Percentiles rank a stretch among this genome's conserved stretches.
phyloP scores from a whole-genome alignment of 2,113 vertebrate species.

The Sinocyclocheilus anshuiensis region DNA sequence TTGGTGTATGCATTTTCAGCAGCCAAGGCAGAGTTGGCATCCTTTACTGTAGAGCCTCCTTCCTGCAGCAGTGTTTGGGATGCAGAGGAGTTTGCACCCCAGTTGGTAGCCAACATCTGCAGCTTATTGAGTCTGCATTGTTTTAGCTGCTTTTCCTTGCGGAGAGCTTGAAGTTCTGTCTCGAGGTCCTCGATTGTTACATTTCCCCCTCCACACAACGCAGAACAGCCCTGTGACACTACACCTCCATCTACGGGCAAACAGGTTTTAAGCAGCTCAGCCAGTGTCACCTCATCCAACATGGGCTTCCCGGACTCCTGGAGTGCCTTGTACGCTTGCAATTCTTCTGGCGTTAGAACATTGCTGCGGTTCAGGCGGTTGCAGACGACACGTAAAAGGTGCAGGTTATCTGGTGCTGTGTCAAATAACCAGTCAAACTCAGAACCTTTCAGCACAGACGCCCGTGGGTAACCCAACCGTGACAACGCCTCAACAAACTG shows the following conservation, averaged over 20 bases:
- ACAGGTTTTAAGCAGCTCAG: slow-evolving; percentile 82
- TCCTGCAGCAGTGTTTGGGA: slow-evolving; percentile 69
- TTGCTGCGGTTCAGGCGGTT: slow-evolving; percentile 76
- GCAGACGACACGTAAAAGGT: slow-evolving; percentile 89
- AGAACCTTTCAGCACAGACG: slow-evolving; percentile 78
- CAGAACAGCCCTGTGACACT: slow-evolving; percentile 15
- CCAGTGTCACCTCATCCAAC: slow-evolving; percentile 80
- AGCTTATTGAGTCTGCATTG: slow-evolving; percentile 78
- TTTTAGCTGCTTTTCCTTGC: slow-evolving; percentile 79
- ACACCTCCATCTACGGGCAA: slow-evolving; percentile 59
- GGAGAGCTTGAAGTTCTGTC: slow-evolving; percentile 77
- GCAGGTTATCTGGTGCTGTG: slow-evolving; percentile 75
- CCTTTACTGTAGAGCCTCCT: slow-evolving; percentile 65
- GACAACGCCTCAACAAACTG: slow-evolving; percentile 86
- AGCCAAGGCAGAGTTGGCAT: slow-evolving; percentile 67
- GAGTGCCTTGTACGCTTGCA: slow-evolving; percentile 75
- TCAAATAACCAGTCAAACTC: slow-evolving; percentile 98
- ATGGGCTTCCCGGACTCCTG: slow-evolving; percentile 76
- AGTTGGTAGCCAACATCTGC: slow-evolving; percentile 73
- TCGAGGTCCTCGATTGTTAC: slow-evolving; percentile 76
- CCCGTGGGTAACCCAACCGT: slow-evolving; percentile 82
- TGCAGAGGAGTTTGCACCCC: slow-evolving; percentile 66
- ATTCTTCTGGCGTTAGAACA: slow-evolving; percentile 78
- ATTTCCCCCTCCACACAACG: slow-evolving; percentile 70
- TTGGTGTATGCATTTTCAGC: slow-evolving; percentile 75